Evolutionary conservation across 2,797 vertebrate genomes (phyloP).

Genomic region (Gambusia yucatana): DNA sequence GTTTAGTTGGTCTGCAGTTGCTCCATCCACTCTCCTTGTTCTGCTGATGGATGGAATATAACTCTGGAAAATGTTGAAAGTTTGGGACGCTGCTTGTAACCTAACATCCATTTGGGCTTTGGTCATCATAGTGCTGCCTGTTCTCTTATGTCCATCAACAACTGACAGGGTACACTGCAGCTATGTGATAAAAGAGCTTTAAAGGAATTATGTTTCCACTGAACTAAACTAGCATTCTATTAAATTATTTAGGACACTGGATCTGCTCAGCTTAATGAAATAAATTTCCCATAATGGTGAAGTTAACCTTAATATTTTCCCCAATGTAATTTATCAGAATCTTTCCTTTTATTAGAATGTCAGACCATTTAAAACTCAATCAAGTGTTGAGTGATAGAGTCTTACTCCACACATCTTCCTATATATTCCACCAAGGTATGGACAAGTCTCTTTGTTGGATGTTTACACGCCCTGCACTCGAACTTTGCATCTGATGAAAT

Average conservation of each 20-base stretch:
- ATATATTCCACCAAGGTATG: background rate
- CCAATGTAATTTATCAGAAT: background rate
- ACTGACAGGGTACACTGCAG: background rate
- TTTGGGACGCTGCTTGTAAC: background rate
- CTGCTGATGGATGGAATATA: background rate
- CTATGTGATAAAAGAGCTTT: background rate
- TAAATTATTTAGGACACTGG: background rate
- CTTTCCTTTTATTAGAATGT: background rate
- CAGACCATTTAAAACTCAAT: background rate
- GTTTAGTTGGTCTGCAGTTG: background rate
- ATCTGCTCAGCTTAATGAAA: background rate
- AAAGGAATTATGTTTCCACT: background rate
- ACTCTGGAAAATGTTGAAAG: background rate
- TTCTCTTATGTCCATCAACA: background rate
- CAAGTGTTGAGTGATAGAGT: background rate
- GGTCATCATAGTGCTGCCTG: background rate
- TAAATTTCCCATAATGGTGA: conserved; percentile 24
- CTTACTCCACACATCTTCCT: background rate
- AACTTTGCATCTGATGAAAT: background rate
- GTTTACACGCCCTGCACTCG: background rate
- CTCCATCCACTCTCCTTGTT: background rate
- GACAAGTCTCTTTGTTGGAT: background rate
- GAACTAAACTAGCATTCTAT: background rate
- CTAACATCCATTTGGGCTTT: background rate
- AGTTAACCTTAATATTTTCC: background rate